These are phyloP conservation scores for Nomada goodeniana DNA, from an alignment of 2,888 invertebrate species.

Conservation along the genomic window DNA sequence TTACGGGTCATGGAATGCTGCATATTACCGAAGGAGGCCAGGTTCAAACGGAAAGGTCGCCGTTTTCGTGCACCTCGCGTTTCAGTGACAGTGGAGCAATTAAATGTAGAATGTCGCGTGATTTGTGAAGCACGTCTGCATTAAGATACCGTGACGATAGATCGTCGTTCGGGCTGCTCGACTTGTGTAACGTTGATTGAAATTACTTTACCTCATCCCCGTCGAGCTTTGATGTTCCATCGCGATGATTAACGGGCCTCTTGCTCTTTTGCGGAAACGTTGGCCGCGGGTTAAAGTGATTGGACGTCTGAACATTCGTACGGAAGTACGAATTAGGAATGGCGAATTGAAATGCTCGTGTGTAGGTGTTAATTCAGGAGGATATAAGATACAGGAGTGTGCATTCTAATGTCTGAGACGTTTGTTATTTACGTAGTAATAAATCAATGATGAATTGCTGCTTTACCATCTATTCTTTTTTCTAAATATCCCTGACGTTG, in stretches of 20 bases:
- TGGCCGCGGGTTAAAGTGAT: background rate
- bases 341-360: too few species aligned
- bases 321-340: background rate
- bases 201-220: background rate
- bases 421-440: too few species aligned
- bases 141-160: background rate
- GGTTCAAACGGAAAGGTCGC: constrained; percentile 26
- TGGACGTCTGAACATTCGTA: background rate
- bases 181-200: constrained; percentile 14
- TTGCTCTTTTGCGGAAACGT: background rate
- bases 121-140: background rate
- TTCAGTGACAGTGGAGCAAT: constrained; percentile 17
- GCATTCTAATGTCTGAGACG: too few species aligned
- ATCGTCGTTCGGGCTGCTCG: background rate
- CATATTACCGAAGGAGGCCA: constrained; percentile 4
- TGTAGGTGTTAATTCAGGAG: too few species aligned
- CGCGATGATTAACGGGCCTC: background rate
- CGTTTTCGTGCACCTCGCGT: constrained; percentile 12
- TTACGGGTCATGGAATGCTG: constrained; percentile 28
- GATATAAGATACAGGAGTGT: too few species aligned
- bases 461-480: too few species aligned
- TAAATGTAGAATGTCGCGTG: constrained; percentile 10
- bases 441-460: too few species aligned
- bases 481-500: too few species aligned
- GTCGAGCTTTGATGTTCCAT: background rate